Evolutionary conservation across 30 jellyfish, hydroid and myxozoan genomes (phyloP).

Genomic region (Catostylus mosaicus): DNA sequence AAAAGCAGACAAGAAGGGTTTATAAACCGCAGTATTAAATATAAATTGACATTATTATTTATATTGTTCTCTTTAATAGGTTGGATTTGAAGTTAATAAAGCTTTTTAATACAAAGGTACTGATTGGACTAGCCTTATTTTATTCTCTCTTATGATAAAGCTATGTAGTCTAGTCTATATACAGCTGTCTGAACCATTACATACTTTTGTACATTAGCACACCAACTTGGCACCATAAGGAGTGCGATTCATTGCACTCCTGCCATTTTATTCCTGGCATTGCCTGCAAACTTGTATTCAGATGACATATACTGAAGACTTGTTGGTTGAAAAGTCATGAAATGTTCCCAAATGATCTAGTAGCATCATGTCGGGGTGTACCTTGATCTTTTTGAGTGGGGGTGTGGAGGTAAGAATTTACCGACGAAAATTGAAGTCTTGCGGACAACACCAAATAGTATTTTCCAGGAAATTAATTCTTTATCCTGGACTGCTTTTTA

Average conservation of each 20-base stretch:
- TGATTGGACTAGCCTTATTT: constrained; percentile 6
- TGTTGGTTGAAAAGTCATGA: too few relatives aligned
- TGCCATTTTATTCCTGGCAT: background rate
- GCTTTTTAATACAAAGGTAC: constrained; percentile 1
- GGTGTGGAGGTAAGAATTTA: too few relatives aligned
- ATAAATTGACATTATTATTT: background rate
- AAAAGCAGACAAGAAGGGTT: constrained; percentile 1
- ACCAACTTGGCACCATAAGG: background rate
- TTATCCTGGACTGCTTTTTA: too few relatives aligned
- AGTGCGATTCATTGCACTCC: constrained; percentile 4
- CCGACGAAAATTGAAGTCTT: too few relatives aligned
- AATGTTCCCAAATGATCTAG: too few relatives aligned
- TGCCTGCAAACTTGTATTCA: too few relatives aligned
- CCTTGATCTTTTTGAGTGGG: too few relatives aligned
- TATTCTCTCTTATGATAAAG: constrained; percentile 2
- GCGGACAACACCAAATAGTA: too few relatives aligned
- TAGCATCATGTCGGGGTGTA: too few relatives aligned
- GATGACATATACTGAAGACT: too few relatives aligned
- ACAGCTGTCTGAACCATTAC: constrained; percentile 12
- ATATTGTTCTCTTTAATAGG: constrained; percentile 2
- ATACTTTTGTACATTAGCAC: background rate
- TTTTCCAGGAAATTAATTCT: too few relatives aligned
- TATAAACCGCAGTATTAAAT: background rate
- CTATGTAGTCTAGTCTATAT: constrained; percentile 4
- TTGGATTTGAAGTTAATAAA: constrained; percentile 7